Evolutionary conservation across 2,113 vertebrate genomes (phyloP), one percentile per base, ranked within the genome.

Genomic region (Zosterops hypoxanthus): DNA sequence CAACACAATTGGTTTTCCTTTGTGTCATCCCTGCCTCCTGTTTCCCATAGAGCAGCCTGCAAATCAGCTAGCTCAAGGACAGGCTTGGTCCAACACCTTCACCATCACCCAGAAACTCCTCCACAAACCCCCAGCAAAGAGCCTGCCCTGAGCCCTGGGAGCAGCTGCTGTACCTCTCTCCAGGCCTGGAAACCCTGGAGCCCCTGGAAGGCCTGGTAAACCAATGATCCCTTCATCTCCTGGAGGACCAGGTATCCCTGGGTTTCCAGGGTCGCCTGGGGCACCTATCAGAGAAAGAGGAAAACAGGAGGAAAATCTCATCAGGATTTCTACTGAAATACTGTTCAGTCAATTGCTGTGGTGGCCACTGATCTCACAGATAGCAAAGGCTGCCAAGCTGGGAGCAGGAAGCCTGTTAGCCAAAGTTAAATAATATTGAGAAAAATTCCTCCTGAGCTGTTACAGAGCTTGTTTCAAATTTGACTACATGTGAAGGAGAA

Each of bases 191-290:
- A 92, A 70, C 11, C 99, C 98, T 59, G 98, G 98, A 57, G 41
- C 50, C 10, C 99, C 99, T n/a, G 98, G 97, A 55, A 57, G 64
- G 65, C 99, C 99, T 68, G 94, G 97, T 9, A 66, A 86, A 12
- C 99, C 99, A 50, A 61, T 46, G 44, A 73, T 3, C 26, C 99
- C 99, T 78, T 86, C 79, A 9, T 99, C 98, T 82, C 99, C 99
- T 69, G 88, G 97, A 56, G 80, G 22, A 11, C 99, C 99, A 16
- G 98, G 97, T 22, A 59, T 21, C 26, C 99, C 99, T 2, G 78
- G 90, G 21, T 53, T 23, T 26, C 99, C 99, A 6, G 96, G 88
- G 33, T 98, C 98, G 77, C 99, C 99, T 2, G 71, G 96, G 60
- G 88, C 93, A 92, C 99, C 99, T 99, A 16, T 52, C 61, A 68